Evolutionary conservation across 2,888 invertebrate genomes (phyloP).

Genomic region (Lamellibrachia satsuma): DNA sequence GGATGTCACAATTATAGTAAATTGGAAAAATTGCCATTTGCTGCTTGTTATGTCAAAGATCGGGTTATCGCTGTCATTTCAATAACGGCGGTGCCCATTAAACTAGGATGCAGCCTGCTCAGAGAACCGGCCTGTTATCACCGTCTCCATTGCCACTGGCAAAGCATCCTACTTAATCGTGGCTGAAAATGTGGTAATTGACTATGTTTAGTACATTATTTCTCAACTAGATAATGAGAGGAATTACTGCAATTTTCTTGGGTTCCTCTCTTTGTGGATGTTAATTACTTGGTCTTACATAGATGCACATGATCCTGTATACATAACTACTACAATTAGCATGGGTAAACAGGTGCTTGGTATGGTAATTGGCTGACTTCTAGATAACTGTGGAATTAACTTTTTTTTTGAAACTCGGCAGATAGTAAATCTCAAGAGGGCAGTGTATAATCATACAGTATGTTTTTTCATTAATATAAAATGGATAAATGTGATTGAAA

Average conservation of each 20-base stretch:
- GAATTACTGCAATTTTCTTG: conserved; percentile 13
- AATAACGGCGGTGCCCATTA: not conserved
- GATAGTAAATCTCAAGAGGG: not conserved
- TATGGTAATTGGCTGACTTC: not conserved
- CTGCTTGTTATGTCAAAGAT: conserved; percentile 13
- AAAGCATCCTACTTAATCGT: not conserved
- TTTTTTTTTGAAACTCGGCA: not conserved
- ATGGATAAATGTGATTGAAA: not conserved
- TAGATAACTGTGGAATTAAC: not conserved
- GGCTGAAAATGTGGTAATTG: conserved; percentile 5
- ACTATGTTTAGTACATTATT: conserved; percentile 4
- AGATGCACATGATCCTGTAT: not conserved
- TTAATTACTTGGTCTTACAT: conserved; percentile 12
- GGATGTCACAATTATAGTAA: not conserved
- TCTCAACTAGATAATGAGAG: conserved; percentile 9
- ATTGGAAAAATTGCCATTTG: conserved; percentile 17
- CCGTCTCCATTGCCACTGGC: not conserved
- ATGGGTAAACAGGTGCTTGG: not conserved
- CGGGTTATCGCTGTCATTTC: conserved; percentile 13
- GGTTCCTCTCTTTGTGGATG: conserved; percentile 17
- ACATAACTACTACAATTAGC: not conserved
- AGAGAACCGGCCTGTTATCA: not conserved
- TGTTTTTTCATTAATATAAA: not conserved
- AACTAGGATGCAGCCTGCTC: not conserved
- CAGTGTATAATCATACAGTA: not conserved